phyloP scores from a whole-genome alignment of 2,888 invertebrate genomes.

The Disparrhopalites patrizii region DNA sequence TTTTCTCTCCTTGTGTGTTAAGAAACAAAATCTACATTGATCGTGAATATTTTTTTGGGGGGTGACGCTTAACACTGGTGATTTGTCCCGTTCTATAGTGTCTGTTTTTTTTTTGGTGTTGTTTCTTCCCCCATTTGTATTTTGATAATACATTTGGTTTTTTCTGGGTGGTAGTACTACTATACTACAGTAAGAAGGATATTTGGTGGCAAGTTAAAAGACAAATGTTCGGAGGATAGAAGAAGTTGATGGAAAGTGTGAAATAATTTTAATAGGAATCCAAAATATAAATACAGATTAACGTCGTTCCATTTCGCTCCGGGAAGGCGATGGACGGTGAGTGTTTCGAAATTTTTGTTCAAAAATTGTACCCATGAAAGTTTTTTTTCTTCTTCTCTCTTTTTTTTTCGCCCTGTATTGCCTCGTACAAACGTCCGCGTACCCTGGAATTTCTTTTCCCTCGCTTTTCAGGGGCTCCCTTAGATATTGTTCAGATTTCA shows the following conservation, averaged over 20 bases:
- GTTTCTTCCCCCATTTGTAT: neutral
- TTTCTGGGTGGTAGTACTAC: too few species aligned
- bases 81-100: too few species aligned
- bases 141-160: constrained; percentile 9
- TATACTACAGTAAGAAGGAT: too few species aligned
- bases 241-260: too few species aligned
- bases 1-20: too few species aligned
- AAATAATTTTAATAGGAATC: constrained; percentile 11
- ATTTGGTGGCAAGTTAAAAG: too few species aligned
- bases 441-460: neutral
- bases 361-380: constrained; percentile 2
- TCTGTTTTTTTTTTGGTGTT: constrained; percentile 6
- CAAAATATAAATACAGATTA: neutral
- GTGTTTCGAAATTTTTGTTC: too few species aligned
- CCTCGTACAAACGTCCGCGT: neutral
- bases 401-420: neutral
- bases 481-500: neutral
- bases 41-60: too few species aligned
- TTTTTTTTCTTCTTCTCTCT: neutral
- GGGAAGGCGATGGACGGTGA: constrained; percentile 27
- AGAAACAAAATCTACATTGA: too few species aligned
- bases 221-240: too few species aligned
- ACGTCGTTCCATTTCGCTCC: constrained; percentile 9
- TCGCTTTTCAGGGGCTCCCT: neutral
- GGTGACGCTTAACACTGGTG: too few species aligned